Percentiles rank a stretch among this genome's conserved stretches.
Conservation (phyloP, 2,888 invertebrate species). For the Baronia brevicornis region DNA sequence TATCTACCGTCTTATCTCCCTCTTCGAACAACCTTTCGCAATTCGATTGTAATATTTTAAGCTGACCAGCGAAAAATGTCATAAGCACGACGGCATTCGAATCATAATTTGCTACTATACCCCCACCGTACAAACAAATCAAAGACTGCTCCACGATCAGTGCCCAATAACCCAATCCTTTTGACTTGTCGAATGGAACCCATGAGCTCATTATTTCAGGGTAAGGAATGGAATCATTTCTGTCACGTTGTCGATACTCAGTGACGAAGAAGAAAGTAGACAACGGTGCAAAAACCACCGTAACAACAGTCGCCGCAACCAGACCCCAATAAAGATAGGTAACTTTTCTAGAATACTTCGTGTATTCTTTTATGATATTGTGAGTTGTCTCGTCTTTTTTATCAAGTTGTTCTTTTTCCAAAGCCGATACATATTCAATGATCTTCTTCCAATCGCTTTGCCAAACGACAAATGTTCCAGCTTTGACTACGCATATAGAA, state of each 20-base stretch:
- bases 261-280: slow-evolving; percentile 34
- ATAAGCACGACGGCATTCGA: slow-evolving; percentile 54
- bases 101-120: slow-evolving; percentile 56
- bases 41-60: slow-evolving; percentile 42
- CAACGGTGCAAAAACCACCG: slow-evolving; percentile 47
- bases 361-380: slow-evolving; percentile 36
- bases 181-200: slow-evolving; percentile 48
- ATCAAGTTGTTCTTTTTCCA: slow-evolving; percentile 37
- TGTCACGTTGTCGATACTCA: slow-evolving; percentile 25
- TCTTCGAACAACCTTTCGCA: slow-evolving; percentile 43
- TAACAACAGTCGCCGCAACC: slow-evolving; percentile 43
- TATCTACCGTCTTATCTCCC: slow-evolving; percentile 22
- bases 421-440: slow-evolving; percentile 36
- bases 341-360: slow-evolving; percentile 44
- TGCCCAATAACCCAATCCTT: slow-evolving; percentile 43
- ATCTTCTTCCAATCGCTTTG: slow-evolving; percentile 43
- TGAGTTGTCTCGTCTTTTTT: slow-evolving; percentile 28
- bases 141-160: slow-evolving; percentile 35
- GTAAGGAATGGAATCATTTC: slow-evolving; percentile 37
- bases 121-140: slow-evolving; percentile 54
- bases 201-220: slow-evolving; percentile 63
- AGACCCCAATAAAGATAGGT: slow-evolving; percentile 51
- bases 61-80: slow-evolving; percentile 56
- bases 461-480: slow-evolving; percentile 45
- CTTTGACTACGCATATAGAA: slow-evolving; percentile 48